Evolutionary conservation across 2,797 vertebrate species (phyloP).

Genomic region (Sciurus vulgaris): DNA sequence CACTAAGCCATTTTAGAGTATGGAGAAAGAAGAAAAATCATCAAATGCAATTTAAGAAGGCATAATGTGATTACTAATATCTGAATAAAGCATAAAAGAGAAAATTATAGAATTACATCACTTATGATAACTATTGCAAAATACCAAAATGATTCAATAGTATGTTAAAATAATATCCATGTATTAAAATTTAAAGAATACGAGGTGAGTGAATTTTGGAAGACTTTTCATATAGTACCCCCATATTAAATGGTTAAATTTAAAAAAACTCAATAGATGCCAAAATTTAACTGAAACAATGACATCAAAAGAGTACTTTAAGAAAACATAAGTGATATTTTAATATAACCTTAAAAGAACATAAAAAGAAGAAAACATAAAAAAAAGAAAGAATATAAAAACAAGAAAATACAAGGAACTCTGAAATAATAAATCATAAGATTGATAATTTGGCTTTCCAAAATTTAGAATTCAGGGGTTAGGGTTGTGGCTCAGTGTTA

Average conservation of each 20-base stretch:
- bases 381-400: too few species aligned
- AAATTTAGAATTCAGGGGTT: background rate
- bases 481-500: too few species aligned
- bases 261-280: background rate
- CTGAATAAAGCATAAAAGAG: background rate
- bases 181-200: background rate
- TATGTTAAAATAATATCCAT: background rate
- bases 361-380: too few species aligned
- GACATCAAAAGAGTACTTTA: background rate
- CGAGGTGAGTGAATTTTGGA: background rate
- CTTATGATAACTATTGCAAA: background rate
- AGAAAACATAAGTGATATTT: background rate
- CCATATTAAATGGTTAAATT: background rate
- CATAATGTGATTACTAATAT: background rate
- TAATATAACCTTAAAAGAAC: constrained; percentile 2
- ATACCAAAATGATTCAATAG: background rate
- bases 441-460: constrained; percentile 24
- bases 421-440: background rate
- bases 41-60: background rate
- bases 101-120: constrained; percentile 6
- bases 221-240: background rate
- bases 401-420: background rate
- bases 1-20: background rate
- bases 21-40: background rate
- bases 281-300: background rate